These are phyloP conservation scores for Gyps fulvus DNA, from an alignment of 2,113 vertebrate genomes.

Conservation along the genomic window DNA sequence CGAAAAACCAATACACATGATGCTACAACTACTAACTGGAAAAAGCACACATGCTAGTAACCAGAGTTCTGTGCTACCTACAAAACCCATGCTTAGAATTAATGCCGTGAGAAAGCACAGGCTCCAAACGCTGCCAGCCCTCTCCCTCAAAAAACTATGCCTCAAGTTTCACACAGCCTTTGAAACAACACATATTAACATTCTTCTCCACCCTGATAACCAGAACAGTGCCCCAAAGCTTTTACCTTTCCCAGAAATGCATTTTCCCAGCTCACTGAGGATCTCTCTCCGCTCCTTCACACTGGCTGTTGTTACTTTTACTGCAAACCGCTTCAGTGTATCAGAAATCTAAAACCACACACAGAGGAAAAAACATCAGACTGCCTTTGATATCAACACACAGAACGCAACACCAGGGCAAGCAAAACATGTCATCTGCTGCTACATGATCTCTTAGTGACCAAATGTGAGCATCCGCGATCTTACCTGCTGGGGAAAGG, in stretches of 20 bases:
- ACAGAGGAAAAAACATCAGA: not conserved
- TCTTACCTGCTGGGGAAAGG: not conserved
- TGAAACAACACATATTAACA: not conserved
- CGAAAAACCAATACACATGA: not conserved
- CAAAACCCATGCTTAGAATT: accelerated
- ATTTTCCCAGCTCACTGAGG: slow-evolving; percentile 85
- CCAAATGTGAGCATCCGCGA: accelerated
- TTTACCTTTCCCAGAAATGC: slow-evolving; percentile 88
- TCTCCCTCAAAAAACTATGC: too few species aligned
- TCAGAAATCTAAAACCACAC: slow-evolving; percentile 83
- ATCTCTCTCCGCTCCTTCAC: slow-evolving; percentile 91
- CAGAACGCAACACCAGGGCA: not conserved
- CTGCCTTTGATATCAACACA: not conserved
- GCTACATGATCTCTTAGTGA: accelerated
- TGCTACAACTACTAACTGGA: not conserved
- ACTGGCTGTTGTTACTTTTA: slow-evolving; percentile 92
- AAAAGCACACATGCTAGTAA: not conserved
- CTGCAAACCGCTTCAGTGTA: slow-evolving; percentile 92
- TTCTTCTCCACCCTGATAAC: not conserved
- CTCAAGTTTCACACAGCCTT: not conserved
- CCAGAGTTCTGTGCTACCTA: too few species aligned
- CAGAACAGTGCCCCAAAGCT: not conserved
- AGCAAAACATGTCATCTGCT: not conserved
- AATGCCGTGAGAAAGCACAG: not conserved
- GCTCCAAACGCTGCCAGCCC: accelerated